These are phyloP conservation scores for Platalea minor DNA, from an alignment of 2,797 vertebrate species.

Conservation along the genomic window DNA sequence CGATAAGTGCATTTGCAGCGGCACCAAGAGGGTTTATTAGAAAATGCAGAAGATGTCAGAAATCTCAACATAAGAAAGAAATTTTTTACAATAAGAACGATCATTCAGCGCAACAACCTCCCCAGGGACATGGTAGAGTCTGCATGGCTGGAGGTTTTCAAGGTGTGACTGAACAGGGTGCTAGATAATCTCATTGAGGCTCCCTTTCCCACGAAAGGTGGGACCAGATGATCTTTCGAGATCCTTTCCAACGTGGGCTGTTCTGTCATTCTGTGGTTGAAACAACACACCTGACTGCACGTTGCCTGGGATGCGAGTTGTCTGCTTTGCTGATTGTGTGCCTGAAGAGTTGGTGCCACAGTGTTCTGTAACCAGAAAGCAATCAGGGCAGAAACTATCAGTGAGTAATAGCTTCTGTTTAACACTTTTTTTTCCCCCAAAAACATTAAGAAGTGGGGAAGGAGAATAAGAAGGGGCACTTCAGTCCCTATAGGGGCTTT, in stretches of 20 bases:
- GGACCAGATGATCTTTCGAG: background rate
- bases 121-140: fast-evolving
- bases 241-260: background rate
- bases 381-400: background rate
- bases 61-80: background rate
- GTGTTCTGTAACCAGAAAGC: background rate
- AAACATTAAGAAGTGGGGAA: background rate
- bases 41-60: background rate
- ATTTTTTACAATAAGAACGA: background rate
- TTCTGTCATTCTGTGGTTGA: background rate
- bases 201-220: background rate
- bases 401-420: background rate
- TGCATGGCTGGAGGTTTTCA: background rate
- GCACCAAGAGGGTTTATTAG: background rate
- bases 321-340: background rate
- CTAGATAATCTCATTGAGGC: background rate
- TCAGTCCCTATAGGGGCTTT: background rate
- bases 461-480: background rate
- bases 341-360: background rate
- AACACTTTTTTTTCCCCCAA: background rate
- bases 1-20: background rate
- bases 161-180: background rate
- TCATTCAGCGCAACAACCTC: background rate
- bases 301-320: fast-evolving
- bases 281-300: background rate